Conservation (phyloP, 35 echinoderm and acorn worm species). For the Nesometra sesokonis region DNA sequence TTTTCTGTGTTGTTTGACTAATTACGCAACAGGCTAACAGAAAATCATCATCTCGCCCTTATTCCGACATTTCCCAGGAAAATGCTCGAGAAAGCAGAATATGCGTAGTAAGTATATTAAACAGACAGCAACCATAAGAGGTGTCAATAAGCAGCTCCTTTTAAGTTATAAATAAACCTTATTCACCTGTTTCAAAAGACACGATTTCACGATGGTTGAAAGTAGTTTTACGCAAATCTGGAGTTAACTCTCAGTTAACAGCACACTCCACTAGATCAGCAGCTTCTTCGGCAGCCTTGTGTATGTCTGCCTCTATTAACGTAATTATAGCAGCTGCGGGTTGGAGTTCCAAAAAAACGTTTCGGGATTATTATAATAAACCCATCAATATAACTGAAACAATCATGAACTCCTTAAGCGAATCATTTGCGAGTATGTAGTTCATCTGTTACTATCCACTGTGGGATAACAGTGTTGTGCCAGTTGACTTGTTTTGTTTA, state of each 20-base stretch:
- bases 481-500: background rate
- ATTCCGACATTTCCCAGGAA: too few relatives aligned
- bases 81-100: background rate
- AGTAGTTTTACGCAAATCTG: background rate
- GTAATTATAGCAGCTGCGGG: background rate
- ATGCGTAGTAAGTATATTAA: background rate
- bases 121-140: background rate
- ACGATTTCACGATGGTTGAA: constrained; percentile 5
- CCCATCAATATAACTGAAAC: background rate
- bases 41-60: too few relatives aligned
- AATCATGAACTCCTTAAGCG: background rate
- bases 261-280: constrained; percentile 15
- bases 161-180: background rate
- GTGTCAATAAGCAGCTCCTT: background rate
- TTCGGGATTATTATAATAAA: constrained; percentile 7
- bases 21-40: too few relatives aligned
- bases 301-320: background rate
- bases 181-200: background rate
- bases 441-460: background rate
- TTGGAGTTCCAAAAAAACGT: constrained; percentile 8
- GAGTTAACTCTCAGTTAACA: background rate
- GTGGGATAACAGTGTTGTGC: background rate
- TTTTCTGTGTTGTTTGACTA: too few relatives aligned
- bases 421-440: background rate
- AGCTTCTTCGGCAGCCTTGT: background rate